Percentiles rank a stretch among this genome's conserved stretches.
Conservation (phyloP, 64 coral and sea anemone species). For the Porites lutea region DNA sequence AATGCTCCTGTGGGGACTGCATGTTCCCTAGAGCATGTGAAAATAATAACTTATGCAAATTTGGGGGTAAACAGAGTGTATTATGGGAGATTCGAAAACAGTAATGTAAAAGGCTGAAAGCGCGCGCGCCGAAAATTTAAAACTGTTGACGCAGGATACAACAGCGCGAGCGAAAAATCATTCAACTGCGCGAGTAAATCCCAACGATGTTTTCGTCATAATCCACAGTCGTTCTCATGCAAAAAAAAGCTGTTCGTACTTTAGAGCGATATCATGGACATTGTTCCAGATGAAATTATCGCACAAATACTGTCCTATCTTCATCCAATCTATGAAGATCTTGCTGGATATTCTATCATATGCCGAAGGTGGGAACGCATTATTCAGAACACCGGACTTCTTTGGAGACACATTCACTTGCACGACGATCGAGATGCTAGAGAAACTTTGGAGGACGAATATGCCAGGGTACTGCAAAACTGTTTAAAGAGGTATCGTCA, state of each 20-base stretch:
- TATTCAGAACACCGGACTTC: conserved; percentile 50
- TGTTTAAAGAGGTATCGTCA: conserved; percentile 39
- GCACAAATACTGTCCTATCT: conserved; percentile 51
- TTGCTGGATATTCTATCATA: conserved; percentile 10
- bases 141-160: conserved; percentile 6
- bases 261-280: background rate
- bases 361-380: conserved; percentile 59
- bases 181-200: conserved; percentile 14
- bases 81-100: no score
- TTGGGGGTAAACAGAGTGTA: no score
- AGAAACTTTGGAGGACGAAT: background rate
- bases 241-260: background rate
- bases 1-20: no score
- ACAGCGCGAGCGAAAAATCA: background rate
- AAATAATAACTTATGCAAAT: no score
- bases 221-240: background rate
- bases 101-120: background rate
- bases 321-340: conserved; percentile 61
- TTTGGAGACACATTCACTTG: conserved; percentile 64
- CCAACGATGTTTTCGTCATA: conserved; percentile 17
- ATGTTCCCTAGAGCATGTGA: no score
- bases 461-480: conserved; percentile 1
- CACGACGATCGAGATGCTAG: conserved; percentile 44
- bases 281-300: conserved; percentile 57
- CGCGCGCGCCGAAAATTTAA: background rate